These are phyloP conservation scores for Simalia tracyae DNA, from an alignment of 2,797 vertebrate species.

Conservation along the genomic window DNA sequence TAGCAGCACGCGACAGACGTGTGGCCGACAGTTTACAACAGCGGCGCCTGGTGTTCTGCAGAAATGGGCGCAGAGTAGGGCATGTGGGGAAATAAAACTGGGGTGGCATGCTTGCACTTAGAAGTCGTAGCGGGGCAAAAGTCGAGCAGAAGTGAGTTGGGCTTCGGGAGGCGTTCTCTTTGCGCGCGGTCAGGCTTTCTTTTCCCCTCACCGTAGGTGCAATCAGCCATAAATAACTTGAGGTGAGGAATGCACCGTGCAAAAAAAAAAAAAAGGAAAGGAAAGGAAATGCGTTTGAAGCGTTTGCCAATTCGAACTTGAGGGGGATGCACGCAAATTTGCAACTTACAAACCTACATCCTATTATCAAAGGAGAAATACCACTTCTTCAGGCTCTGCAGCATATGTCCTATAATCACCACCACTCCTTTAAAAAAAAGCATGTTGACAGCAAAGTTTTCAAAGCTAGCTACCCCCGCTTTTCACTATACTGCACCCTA, in stretches of 20 bases:
- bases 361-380: conserved; percentile 31
- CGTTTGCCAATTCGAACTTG: conserved; percentile 58
- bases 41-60: background rate
- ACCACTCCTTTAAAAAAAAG: background rate
- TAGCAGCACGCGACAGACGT: background rate
- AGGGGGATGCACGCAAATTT: conserved; percentile 48
- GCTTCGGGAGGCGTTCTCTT: conserved; percentile 32
- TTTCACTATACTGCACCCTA: conserved; percentile 59
- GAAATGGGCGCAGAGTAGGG: background rate
- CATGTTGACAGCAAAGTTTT: conserved; percentile 61
- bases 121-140: background rate
- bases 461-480: conserved; percentile 47
- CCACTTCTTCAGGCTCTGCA: conserved; percentile 63
- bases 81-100: accelerated
- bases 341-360: conserved; percentile 37
- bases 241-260: conserved; percentile 29
- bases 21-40: background rate
- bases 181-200: conserved; percentile 7
- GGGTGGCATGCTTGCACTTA: background rate
- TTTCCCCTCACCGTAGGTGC: background rate
- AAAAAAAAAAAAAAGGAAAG: background rate
- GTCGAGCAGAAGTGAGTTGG: background rate
- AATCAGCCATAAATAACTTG: conserved; percentile 52
- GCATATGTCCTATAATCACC: background rate
- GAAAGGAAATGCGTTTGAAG: conserved; percentile 68